Evolutionary conservation across 2,888 invertebrate species (phyloP).

Genomic region (Caenorhabditis japonica): DNA sequence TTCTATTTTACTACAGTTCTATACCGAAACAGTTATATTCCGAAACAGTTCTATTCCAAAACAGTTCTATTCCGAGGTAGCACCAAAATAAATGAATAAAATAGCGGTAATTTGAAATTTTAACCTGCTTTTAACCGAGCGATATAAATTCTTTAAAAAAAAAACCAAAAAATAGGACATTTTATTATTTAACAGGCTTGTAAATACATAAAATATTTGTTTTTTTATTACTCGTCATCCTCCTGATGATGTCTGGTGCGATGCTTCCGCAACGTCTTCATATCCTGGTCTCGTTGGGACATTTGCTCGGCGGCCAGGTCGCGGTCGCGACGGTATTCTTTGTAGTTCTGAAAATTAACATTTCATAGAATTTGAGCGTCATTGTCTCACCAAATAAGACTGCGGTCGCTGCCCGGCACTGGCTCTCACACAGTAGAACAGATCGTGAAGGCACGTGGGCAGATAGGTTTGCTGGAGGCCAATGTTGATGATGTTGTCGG

Average conservation of each 20-base stretch:
- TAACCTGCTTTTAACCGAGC: no score
- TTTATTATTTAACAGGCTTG: no score
- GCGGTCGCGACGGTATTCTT: conserved; percentile 48
- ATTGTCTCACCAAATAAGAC: conserved; percentile 37
- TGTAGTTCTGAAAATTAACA: conserved; percentile 39
- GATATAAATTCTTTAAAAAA: background rate
- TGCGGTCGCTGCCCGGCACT: conserved; percentile 45
- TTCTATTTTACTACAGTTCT: no score
- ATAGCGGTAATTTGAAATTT: no score
- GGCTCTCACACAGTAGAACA: conserved; percentile 71
- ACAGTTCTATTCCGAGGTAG: no score
- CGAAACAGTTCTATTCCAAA: no score
- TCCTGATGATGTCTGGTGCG: conserved; percentile 17
- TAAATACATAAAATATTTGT: no score
- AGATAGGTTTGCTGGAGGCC: conserved; percentile 69
- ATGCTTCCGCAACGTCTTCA: conserved; percentile 29
- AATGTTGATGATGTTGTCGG: conserved; percentile 71
- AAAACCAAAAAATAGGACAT: conserved; percentile 2
- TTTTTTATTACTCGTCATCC: conserved; percentile 17
- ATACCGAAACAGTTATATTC: no score
- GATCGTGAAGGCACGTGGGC: conserved; percentile 71
- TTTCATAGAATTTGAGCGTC: background rate
- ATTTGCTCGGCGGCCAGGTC: conserved; percentile 40
- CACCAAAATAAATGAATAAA: no score
- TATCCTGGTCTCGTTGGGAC: conserved; percentile 30